phyloP scores from a whole-genome alignment of 1,140 invertebrate species.

The Leptinotarsa texana region DNA sequence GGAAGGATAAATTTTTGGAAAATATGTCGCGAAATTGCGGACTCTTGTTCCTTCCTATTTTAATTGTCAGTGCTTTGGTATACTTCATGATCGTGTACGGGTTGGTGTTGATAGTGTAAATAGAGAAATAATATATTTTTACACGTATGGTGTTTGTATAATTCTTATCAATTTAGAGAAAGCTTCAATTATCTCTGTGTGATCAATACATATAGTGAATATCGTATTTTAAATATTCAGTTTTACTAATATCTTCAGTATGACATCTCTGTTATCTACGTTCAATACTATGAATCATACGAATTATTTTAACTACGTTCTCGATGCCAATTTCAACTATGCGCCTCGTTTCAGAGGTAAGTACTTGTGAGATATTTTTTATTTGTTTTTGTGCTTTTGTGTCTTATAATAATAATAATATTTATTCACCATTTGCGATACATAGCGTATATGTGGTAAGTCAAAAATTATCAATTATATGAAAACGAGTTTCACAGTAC shows the following conservation, averaged over 20 bases:
- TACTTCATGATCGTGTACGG: constrained; percentile 42
- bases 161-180: constrained; percentile 47
- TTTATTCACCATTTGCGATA: no score
- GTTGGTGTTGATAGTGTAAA: constrained; percentile 37
- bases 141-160: constrained; percentile 26
- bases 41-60: constrained; percentile 41
- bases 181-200: constrained; percentile 47
- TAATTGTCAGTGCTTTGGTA: constrained; percentile 41
- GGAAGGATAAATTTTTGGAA: constrained; percentile 31
- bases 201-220: constrained; percentile 52
- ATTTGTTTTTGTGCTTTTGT: not conserved
- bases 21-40: constrained; percentile 36
- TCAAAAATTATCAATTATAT: no score
- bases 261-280: constrained; percentile 47
- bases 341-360: not conserved
- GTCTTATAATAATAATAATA: no score
- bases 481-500: no score
- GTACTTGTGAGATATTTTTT: not conserved
- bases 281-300: constrained; percentile 42
- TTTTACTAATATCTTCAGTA: constrained; percentile 48
- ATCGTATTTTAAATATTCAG: constrained; percentile 53
- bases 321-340: constrained; percentile 14
- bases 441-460: no score
- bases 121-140: constrained; percentile 15
- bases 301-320: constrained; percentile 41